Base-by-base conservation (phyloP, 2,113 vertebrate genomes). In the Trematocara stigmaticum region DNA sequence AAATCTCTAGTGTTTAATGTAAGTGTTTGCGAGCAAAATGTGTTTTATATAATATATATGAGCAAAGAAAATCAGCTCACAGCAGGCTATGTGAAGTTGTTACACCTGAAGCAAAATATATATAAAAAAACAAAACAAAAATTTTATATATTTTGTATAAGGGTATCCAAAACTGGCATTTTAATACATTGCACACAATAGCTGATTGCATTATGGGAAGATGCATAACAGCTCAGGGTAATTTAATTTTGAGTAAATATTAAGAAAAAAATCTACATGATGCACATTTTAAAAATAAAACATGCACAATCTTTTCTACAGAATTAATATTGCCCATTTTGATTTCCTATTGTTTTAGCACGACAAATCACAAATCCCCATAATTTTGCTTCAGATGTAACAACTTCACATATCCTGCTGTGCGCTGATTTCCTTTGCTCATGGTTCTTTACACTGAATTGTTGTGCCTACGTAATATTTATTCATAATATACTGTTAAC, bases 1-100 rank as follows among this genome's bases (percentile, higher is more conserved):
- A 99, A 98, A 95, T 96, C 97, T 66, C 97, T 97, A 11, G 97
- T 99, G 20, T 97, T 97, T 89, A 98, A 98, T 96, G 99, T 99
- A 97, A 98, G 96, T 96, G n/a, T 47, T 80, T 84, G 23, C 11
- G 23, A n/a, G 26, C 34, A 51, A 45, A 13, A 53, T 34, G 7
- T 47, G 29, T 59, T 59, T 16, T 59, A 59, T 59, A 59, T 59
- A 34, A 59, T 10, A 23, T 35, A 49, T 53, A 34, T 61, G 23
- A 59, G 11, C 15, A 80, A 10, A 49, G 23, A 45, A 11, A 76
- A 76, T 29, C 6, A 5, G 13, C 69, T 16, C 40, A 74, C 15
- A 74, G 5, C 26, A 74, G 71, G 71, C 45, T 47, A 7, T 49
- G 23, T 49, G 9, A 74, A 47, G 69, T 29, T 47, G 23, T 47